phyloP scores from a whole-genome alignment of 2,113 vertebrate species.

The Hippocampus guttulatus region DNA sequence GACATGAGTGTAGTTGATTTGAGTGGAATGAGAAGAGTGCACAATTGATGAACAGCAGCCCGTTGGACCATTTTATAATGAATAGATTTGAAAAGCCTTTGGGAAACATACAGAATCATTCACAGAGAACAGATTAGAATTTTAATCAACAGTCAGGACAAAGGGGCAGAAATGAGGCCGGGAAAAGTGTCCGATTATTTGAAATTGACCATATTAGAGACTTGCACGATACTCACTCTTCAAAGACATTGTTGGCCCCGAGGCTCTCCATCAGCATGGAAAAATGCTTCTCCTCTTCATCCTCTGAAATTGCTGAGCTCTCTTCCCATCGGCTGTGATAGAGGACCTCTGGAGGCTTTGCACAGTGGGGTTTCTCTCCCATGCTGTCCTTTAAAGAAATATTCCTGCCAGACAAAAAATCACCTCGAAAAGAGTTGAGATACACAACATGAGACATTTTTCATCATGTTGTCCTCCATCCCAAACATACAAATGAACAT shows the following conservation, averaged over 20 bases:
- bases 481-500: conserved; percentile 48
- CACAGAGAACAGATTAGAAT: not conserved
- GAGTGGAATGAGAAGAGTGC: not conserved
- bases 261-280: conserved; percentile 81
- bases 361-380: conserved; percentile 19
- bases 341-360: conserved; percentile 56
- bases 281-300: conserved; percentile 83
- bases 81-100: not conserved
- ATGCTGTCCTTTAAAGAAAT: conserved; percentile 37
- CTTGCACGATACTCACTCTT: conserved; percentile 78
- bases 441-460: not conserved
- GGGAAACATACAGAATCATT: not conserved
- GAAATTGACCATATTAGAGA: not conserved
- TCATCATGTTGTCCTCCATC: not conserved
- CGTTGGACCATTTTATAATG: not conserved
- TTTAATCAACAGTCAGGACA: not conserved
- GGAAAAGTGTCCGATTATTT: conserved; percentile 17
- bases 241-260: conserved; percentile 79
- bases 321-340: conserved; percentile 67
- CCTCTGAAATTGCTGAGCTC: conserved; percentile 33
- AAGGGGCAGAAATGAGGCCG: not conserved
- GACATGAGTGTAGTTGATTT: not conserved
- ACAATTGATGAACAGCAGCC: not conserved
- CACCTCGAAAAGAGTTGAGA: conserved; percentile 61
- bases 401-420: conserved; percentile 75